Conservation (phyloP, 1,140 invertebrate species). For the Meteorus sp. region DNA sequence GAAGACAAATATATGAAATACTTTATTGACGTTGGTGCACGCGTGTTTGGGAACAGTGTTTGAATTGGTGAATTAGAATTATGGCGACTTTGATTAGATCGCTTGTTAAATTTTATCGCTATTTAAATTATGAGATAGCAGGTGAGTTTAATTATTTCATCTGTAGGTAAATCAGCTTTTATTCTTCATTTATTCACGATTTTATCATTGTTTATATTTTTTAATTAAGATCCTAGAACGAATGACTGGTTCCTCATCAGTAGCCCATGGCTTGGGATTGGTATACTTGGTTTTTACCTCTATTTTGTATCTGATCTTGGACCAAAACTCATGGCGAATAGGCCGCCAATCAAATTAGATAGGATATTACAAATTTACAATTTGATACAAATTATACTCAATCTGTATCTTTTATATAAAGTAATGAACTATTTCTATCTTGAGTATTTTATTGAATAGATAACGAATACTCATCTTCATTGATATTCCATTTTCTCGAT, state of each 20-base stretch:
- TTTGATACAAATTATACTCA: constrained; percentile 69
- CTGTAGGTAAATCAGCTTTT: not conserved
- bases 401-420: constrained; percentile 64
- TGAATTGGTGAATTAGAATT: constrained; percentile 13
- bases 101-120: constrained; percentile 37
- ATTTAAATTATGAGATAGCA: constrained; percentile 41
- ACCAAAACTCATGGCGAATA: constrained; percentile 73
- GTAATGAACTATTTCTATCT: constrained; percentile 53
- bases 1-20: not conserved
- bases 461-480: not conserved
- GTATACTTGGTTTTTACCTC: constrained; percentile 68
- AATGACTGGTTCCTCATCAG: constrained; percentile 65
- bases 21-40: not conserved
- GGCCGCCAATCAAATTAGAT: constrained; percentile 72
- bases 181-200: no score
- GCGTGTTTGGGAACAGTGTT: not conserved
- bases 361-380: constrained; percentile 76
- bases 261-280: constrained; percentile 61
- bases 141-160: constrained; percentile 31
- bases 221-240: constrained; percentile 63
- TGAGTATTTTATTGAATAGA: not conserved
- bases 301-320: constrained; percentile 70
- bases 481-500: constrained; percentile 28
- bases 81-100: constrained; percentile 46
- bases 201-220: constrained; percentile 32